Percentiles rank a stretch among this genome's conserved stretches.
Conservation (phyloP, 30 jellyfish, hydroid and myxozoan species). For the Hydractinia echinata region DNA sequence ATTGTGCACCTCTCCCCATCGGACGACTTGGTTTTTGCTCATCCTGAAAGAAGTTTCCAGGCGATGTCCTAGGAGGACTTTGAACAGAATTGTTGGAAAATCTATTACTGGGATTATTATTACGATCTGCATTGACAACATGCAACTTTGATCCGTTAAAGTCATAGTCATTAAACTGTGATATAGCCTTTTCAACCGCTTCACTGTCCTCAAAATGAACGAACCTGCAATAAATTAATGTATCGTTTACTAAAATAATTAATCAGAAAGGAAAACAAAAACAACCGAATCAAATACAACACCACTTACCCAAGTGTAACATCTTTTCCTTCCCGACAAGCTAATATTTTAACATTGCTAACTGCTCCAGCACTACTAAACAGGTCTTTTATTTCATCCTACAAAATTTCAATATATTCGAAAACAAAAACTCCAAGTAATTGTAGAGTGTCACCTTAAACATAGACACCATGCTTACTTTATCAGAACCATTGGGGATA, state of each 20-base stretch:
- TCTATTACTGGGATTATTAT: not conserved
- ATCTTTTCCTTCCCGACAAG: slow-evolving; percentile 81
- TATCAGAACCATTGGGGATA: slow-evolving; percentile 35
- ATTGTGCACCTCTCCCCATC: slow-evolving; percentile 41
- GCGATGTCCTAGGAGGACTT: not conserved
- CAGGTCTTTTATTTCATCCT: not conserved
- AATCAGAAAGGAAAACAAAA: not conserved
- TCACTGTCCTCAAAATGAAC: slow-evolving; percentile 37
- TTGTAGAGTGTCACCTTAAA: not conserved
- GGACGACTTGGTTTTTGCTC: slow-evolving; percentile 1
- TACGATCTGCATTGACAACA: slow-evolving; percentile 39
- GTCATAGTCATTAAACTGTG: slow-evolving; percentile 41
- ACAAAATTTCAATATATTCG: not conserved
- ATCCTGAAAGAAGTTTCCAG: not conserved
- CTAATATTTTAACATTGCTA: slow-evolving; percentile 49
- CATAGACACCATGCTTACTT: not conserved
- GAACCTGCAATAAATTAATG: slow-evolving; percentile 34
- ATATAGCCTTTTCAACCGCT: slow-evolving; percentile 49
- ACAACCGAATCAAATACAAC: not conserved
- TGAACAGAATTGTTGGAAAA: not conserved
- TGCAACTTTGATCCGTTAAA: slow-evolving; percentile 55
- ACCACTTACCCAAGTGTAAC: slow-evolving; percentile 56
- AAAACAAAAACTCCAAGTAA: not conserved
- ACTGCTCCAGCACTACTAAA: slow-evolving; percentile 56
- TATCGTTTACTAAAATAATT: not conserved